Conservation (phyloP, 2,888 invertebrate species). For the Galeruca laticollis region DNA sequence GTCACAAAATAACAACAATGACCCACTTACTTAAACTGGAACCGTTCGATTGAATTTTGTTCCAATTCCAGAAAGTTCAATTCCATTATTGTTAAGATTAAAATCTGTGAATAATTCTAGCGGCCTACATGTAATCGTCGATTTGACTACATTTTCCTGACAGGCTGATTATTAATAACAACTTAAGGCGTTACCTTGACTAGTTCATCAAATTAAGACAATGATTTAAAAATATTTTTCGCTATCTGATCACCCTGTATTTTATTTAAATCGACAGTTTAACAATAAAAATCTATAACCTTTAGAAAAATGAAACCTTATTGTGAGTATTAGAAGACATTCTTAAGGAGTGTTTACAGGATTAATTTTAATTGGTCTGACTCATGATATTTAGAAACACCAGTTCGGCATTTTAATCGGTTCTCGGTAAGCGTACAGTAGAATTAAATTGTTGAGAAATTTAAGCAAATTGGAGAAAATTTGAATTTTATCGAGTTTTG, state of each 20-base stretch:
- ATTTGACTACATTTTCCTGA: slow-evolving; percentile 43
- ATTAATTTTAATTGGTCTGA: slow-evolving; percentile 30
- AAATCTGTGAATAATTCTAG: slow-evolving; percentile 41
- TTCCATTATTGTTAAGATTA: slow-evolving; percentile 21
- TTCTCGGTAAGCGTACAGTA: slow-evolving; percentile 23
- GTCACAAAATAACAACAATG: no score
- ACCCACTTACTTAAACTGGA: not conserved
- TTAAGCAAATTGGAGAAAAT: no score
- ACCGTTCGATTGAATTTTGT: not conserved
- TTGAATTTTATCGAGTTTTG: no score
- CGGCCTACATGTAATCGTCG: slow-evolving; percentile 40
- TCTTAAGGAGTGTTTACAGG: slow-evolving; percentile 32
- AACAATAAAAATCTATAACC: not conserved
- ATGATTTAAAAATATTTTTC: no score
- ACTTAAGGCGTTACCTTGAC: slow-evolving; percentile 44
- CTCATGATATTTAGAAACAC: slow-evolving; percentile 23
- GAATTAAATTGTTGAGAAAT: slow-evolving; percentile 28
- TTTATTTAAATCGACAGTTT: not conserved
- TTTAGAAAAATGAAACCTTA: not conserved
- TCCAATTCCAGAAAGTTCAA: slow-evolving; percentile 11
- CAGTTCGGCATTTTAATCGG: slow-evolving; percentile 24
- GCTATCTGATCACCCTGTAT: not conserved
- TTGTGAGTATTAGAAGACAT: slow-evolving; percentile 19
- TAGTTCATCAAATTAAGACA: no score
- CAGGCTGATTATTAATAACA: slow-evolving; percentile 50